Percentiles rank a stretch among this genome's conserved stretches.
Conservation (phyloP, 1,140 invertebrate species). For the Megathymus violae region DNA sequence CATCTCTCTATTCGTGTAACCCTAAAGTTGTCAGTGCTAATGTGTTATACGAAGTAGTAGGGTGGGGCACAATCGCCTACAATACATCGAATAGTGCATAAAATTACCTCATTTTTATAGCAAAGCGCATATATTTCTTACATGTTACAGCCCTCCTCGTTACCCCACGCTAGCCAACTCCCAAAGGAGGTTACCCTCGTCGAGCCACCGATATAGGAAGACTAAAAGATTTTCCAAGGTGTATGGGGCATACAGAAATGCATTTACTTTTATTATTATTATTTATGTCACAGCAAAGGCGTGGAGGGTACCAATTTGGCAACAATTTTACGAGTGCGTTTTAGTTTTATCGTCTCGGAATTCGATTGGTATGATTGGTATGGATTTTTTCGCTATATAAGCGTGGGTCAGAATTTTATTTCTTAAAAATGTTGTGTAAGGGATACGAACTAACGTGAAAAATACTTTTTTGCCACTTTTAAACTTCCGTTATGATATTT, state of each 20-base stretch:
- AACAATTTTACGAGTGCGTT: slow-evolving; percentile 66
- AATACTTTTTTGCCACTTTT: background rate
- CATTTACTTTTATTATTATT: slow-evolving; percentile 79
- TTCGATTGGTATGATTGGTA: slow-evolving; percentile 73
- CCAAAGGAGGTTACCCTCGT: slow-evolving; percentile 54
- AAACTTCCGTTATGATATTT: too few species aligned
- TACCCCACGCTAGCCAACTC: slow-evolving; percentile 51
- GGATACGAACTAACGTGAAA: background rate
- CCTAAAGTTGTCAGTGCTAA: background rate
- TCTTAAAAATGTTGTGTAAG: slow-evolving; percentile 11
- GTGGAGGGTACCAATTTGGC: slow-evolving; percentile 63
- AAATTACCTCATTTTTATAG: slow-evolving; percentile 74
- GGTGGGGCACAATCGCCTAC: slow-evolving; percentile 47
- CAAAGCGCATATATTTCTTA: slow-evolving; percentile 63
- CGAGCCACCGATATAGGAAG: slow-evolving; percentile 51
- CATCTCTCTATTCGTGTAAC: background rate
- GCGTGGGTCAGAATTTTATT: slow-evolving; percentile 37
- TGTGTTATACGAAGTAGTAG: slow-evolving; percentile 28
- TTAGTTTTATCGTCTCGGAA: slow-evolving; percentile 70
- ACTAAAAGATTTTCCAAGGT: slow-evolving; percentile 72
- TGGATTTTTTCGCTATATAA: slow-evolving; percentile 42
- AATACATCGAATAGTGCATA: slow-evolving; percentile 71
- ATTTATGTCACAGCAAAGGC: slow-evolving; percentile 65
- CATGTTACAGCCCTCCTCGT: slow-evolving; percentile 52
- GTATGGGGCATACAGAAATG: slow-evolving; percentile 60